These are phyloP conservation scores for Eurypyga helias DNA, from an alignment of 2,113 vertebrate genomes.

Conservation along the genomic window DNA sequence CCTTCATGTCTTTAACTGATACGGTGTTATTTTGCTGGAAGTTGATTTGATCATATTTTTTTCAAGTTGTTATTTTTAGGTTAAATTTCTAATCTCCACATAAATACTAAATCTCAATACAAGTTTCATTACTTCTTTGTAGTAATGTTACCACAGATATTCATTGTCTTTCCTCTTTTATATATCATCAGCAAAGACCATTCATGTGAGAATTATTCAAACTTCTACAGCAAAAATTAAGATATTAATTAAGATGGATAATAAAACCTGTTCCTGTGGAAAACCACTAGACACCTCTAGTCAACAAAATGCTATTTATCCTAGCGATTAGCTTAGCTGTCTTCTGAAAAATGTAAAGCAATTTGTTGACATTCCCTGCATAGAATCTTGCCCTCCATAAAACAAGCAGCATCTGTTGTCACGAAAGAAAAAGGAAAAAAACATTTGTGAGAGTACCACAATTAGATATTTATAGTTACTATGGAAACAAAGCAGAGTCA, in stretches of 20 bases:
- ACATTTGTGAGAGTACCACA: slow-evolving; percentile 33
- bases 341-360: neutral
- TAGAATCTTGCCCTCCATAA: slow-evolving; percentile 15
- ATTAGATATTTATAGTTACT: slow-evolving; percentile 64
- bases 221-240: neutral
- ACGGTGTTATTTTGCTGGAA: neutral
- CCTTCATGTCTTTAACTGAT: neutral
- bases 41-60: neutral
- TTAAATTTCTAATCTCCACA: neutral
- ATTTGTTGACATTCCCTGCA: neutral
- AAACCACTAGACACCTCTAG: neutral
- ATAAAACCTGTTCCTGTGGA: neutral
- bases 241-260: slow-evolving; percentile 1
- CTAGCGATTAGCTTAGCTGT: neutral
- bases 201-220: neutral
- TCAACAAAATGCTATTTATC: neutral
- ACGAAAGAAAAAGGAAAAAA: slow-evolving; percentile 51
- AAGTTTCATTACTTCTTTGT: neutral
- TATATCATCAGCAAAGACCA: neutral
- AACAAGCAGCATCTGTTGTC: slow-evolving; percentile 24
- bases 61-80: neutral
- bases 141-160: neutral
- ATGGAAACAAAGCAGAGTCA: slow-evolving; percentile 60
- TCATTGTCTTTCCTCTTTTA: neutral
- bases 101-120: neutral